Conservation (phyloP, 2,113 vertebrate species). For the Salminus brasiliensis region DNA sequence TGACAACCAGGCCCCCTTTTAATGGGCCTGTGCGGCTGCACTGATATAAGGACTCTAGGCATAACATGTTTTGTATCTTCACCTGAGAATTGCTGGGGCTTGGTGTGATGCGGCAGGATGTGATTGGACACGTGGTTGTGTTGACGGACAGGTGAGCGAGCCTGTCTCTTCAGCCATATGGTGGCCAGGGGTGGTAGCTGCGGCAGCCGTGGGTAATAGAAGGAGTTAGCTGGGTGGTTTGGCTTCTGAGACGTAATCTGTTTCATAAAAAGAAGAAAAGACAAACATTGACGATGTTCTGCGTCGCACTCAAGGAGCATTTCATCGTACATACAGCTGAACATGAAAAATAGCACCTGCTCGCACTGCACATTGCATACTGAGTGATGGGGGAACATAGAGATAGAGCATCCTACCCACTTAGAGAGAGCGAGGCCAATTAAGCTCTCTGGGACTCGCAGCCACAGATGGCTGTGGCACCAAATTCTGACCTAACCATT, state of each 20-base stretch:
- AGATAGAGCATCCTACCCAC: too few relatives aligned
- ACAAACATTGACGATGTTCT: neutral
- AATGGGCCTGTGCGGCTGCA: neutral
- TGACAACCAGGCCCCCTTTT: too few relatives aligned
- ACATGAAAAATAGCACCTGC: too few relatives aligned
- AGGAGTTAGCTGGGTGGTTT: constrained; percentile 81
- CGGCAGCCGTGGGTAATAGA: constrained; percentile 77
- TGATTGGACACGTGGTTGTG: constrained; percentile 73
- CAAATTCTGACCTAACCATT: too few relatives aligned
- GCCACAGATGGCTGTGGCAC: too few relatives aligned
- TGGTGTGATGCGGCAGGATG: constrained; percentile 74
- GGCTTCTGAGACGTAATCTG: constrained; percentile 81
- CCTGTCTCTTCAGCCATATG: constrained; percentile 69
- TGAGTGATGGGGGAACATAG: too few relatives aligned
- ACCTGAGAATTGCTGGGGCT: constrained; percentile 71
- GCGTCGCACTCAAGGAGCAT: too few relatives aligned
- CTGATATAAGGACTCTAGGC: too few relatives aligned
- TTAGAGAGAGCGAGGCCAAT: too few relatives aligned
- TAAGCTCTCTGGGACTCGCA: too few relatives aligned
- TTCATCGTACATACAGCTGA: too few relatives aligned
- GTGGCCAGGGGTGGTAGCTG: constrained; percentile 76
- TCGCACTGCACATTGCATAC: neutral
- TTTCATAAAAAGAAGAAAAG: constrained; percentile 28
- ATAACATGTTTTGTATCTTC: too few relatives aligned
- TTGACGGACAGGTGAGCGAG: constrained; percentile 61